Percentiles rank a stretch among this genome's conserved stretches.
These are phyloP conservation scores for Drosophila formosana DNA, from an alignment of 2,888 invertebrate genomes.

Conservation along the genomic window DNA sequence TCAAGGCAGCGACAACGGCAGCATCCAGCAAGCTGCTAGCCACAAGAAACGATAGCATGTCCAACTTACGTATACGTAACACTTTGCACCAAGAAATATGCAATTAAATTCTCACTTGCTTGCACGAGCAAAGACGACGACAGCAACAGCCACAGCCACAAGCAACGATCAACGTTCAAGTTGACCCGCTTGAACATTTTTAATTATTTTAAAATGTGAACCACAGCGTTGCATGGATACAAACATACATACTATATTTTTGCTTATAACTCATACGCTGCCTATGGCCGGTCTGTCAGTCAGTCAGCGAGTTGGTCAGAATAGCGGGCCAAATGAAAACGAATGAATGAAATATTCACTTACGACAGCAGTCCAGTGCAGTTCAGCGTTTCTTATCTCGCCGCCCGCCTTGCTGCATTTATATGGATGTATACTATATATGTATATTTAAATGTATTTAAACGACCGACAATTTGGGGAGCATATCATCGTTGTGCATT, in stretches of 20 bases:
- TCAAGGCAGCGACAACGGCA: slow-evolving; percentile 48
- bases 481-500: slow-evolving; percentile 64
- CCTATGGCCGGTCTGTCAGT: slow-evolving; percentile 2
- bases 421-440: slow-evolving; percentile 25
- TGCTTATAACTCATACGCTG: slow-evolving; percentile 58
- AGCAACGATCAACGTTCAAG: slow-evolving; percentile 1
- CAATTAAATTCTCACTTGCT: slow-evolving; percentile 65
- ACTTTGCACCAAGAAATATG: slow-evolving; percentile 59
- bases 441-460: slow-evolving; percentile 81
- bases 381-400: slow-evolving; percentile 39
- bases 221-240: slow-evolving; percentile 61
- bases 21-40: slow-evolving; percentile 12
- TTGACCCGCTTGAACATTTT: slow-evolving; percentile 41
- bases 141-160: background rate
- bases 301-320: slow-evolving; percentile 12
- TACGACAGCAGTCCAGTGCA: slow-evolving; percentile 32
- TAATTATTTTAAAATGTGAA: slow-evolving; percentile 72
- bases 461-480: slow-evolving; percentile 79
- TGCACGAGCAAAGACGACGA: background rate
- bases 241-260: slow-evolving; percentile 53
- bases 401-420: slow-evolving; percentile 6
- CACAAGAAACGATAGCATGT: slow-evolving; percentile 18
- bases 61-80: slow-evolving; percentile 38
- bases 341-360: slow-evolving; percentile 77
- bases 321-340: slow-evolving; percentile 55